These are phyloP conservation scores for Catharus bicknelli DNA, from an alignment of 2,113 vertebrate genomes.

Conservation along the genomic window DNA sequence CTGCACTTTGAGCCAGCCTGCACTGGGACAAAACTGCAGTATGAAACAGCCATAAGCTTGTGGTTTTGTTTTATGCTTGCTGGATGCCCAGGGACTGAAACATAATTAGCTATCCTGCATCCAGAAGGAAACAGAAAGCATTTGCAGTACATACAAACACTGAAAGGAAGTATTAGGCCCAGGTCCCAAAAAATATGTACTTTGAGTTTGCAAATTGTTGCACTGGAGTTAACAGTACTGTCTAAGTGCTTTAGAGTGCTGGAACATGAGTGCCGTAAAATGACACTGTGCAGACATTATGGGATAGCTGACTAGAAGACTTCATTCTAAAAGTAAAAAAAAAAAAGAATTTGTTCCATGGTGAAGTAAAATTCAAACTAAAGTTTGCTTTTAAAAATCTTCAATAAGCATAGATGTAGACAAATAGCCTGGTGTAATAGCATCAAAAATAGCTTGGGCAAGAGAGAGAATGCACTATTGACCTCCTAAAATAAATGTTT, in stretches of 20 bases:
- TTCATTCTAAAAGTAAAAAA: background rate
- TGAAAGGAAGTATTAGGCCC: conserved; percentile 42
- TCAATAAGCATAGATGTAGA: background rate
- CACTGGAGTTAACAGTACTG: background rate
- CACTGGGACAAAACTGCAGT: background rate
- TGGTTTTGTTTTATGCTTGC: conserved; percentile 39
- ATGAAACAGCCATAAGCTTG: conserved; percentile 9
- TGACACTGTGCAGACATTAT: background rate
- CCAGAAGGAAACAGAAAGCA: conserved; percentile 39
- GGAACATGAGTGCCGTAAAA: conserved; percentile 2
- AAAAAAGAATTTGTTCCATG: background rate
- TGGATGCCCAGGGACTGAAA: conserved; percentile 44
- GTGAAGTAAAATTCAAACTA: conserved; percentile 14
- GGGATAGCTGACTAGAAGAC: background rate
- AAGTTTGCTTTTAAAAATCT: background rate
- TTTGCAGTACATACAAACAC: conserved; percentile 27
- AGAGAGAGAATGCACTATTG: conserved; percentile 37
- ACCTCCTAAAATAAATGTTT: conserved; percentile 75
- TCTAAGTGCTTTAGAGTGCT: conserved; percentile 9
- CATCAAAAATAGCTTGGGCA: conserved; percentile 34
- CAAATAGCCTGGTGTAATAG: background rate
- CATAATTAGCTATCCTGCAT: conserved; percentile 19
- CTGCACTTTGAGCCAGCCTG: conserved; percentile 10
- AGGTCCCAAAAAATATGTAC: conserved; percentile 24
- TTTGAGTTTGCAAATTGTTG: conserved; percentile 40